Conservation (phyloP, 2,888 invertebrate species). For the Gastracanthus pulcherrimus region DNA sequence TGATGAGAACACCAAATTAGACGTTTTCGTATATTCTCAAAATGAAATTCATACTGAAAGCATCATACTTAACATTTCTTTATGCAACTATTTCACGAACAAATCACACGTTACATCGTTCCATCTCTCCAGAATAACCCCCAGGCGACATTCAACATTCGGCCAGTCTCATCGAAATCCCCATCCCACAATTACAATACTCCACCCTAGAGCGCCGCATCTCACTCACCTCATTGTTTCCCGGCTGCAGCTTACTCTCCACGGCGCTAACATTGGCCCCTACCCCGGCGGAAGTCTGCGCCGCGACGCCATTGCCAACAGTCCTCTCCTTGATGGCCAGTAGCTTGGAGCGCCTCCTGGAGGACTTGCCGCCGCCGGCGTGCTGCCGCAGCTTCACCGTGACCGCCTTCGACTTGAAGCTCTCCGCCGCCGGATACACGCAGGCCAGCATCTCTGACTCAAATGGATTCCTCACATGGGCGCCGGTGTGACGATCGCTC, state of each 20-base stretch:
- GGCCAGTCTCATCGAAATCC: no score
- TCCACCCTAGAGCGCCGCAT: neutral
- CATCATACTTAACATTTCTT: no score
- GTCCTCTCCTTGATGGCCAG: conserved; percentile 37
- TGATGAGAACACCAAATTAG: no score
- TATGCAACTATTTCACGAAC: no score
- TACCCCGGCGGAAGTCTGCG: neutral
- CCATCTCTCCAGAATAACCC: no score
- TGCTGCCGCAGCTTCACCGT: conserved; percentile 69
- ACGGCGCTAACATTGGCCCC: neutral
- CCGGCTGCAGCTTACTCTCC: neutral
- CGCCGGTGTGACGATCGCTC: neutral
- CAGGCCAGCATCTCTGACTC: conserved; percentile 71
- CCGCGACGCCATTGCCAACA: conserved; percentile 52
- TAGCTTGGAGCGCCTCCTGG: conserved; percentile 63
- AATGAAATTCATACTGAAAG: no score
- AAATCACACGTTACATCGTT: no score
- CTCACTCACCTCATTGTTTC: conserved; percentile 62
- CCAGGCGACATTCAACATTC: no score
- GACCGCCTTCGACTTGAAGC: conserved; percentile 72
- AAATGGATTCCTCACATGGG: neutral
- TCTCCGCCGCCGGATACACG: conserved; percentile 74
- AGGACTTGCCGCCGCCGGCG: conserved; percentile 41
- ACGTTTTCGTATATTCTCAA: no score
- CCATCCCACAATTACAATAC: no score